These are phyloP conservation scores for Strigamia maritima DNA, from an alignment of 2,888 invertebrate species.

Conservation along the genomic window DNA sequence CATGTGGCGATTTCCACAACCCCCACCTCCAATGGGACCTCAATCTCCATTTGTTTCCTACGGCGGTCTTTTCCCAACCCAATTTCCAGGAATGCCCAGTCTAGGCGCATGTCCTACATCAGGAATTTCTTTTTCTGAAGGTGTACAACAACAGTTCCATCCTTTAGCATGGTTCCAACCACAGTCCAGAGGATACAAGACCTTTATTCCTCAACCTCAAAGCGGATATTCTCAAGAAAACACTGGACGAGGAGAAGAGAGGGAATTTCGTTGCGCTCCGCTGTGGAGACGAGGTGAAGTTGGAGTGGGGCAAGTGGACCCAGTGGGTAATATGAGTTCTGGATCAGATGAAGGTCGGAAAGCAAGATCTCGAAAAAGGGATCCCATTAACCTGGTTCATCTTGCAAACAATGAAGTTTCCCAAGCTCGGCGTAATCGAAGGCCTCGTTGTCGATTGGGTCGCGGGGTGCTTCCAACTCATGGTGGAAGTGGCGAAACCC, in stretches of 20 bases:
- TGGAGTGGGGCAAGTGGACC: neutral
- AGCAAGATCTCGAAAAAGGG: neutral
- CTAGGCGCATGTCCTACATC: neutral
- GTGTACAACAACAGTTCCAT: neutral
- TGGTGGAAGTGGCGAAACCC: neutral
- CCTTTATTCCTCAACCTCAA: neutral
- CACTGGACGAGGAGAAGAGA: neutral
- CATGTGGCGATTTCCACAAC: neutral
- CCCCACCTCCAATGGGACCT: neutral
- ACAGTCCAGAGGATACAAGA: neutral
- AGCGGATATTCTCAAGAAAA: neutral
- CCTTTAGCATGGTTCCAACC: neutral
- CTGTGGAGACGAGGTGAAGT: neutral
- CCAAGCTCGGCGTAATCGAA: no score
- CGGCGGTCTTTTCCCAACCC: neutral
- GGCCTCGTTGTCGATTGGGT: neutral
- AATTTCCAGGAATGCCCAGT: neutral
- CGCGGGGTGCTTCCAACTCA: neutral
- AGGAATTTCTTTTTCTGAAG: neutral
- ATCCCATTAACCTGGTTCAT: conserved; percentile 22
- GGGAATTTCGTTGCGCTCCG: neutral
- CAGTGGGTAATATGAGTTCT: neutral
- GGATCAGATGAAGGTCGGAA: conserved; percentile 2
- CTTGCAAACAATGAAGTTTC: neutral
- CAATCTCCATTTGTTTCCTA: neutral